Evolutionary conservation across 2,888 invertebrate genomes (phyloP).

Genomic region (Drosophila niveifrons): DNA sequence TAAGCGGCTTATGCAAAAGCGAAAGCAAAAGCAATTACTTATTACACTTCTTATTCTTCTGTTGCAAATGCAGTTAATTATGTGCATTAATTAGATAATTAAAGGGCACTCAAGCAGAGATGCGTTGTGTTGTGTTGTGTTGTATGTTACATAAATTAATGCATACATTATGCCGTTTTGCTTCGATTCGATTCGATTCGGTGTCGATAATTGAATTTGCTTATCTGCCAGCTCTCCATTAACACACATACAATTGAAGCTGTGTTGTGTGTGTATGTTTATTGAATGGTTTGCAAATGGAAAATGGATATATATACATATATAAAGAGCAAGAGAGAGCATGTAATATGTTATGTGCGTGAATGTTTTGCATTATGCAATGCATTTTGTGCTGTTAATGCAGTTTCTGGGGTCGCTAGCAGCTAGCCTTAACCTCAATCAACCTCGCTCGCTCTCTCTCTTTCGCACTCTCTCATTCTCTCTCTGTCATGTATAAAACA

Average conservation of each 20-base stretch:
- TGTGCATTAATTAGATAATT: constrained; percentile 11
- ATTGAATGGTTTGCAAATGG: constrained; percentile 39
- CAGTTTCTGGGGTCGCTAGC: constrained; percentile 27
- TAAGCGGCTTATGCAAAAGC: too few species aligned
- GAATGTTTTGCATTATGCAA: constrained; percentile 34
- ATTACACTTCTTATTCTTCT: too few species aligned
- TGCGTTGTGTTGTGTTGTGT: constrained; percentile 3
- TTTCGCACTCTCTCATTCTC: background rate
- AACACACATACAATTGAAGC: constrained; percentile 10
- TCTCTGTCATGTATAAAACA: constrained; percentile 66
- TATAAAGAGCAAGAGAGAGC: background rate
- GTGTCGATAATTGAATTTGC: constrained; percentile 55
- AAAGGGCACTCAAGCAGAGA: constrained; percentile 7
- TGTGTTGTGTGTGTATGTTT: constrained; percentile 5
- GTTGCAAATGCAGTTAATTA: background rate
- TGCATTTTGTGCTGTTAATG: constrained; percentile 39
- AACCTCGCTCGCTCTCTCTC: background rate
- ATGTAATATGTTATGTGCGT: background rate
- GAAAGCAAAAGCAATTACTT: too few species aligned
- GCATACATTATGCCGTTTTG: constrained; percentile 29
- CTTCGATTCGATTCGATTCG: constrained; percentile 9
- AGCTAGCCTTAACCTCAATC: constrained; percentile 22
- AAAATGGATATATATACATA: constrained; percentile 6
- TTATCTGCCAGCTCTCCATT: constrained; percentile 41
- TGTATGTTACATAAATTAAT: constrained; percentile 41